phyloP scores from a whole-genome alignment of 2,888 invertebrate genomes.

The Orgyia antiqua region DNA sequence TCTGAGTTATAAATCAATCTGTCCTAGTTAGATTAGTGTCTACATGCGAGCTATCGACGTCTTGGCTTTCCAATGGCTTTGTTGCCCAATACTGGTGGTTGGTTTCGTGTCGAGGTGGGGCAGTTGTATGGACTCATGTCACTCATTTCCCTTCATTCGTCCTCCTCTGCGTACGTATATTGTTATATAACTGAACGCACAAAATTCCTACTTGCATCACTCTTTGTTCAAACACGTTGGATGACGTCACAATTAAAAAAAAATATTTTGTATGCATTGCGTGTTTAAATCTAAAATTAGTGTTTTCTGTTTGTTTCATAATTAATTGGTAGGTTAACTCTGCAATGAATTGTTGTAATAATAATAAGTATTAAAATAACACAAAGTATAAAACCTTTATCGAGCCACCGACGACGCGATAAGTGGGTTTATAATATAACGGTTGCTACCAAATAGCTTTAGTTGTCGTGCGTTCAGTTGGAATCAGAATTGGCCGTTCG shows the following conservation, averaged over 20 bases:
- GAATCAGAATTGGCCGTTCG: slow-evolving; percentile 61
- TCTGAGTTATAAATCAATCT: slow-evolving; percentile 69
- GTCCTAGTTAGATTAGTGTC: slow-evolving; percentile 68
- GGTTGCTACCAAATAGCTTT: slow-evolving; percentile 40
- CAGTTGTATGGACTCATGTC: slow-evolving; percentile 25
- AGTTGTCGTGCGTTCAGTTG: slow-evolving; percentile 52
- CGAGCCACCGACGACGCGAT: slow-evolving; percentile 7
- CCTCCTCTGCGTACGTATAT: slow-evolving; percentile 35
- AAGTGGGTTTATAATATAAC: slow-evolving; percentile 24
- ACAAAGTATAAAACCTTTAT: background rate
- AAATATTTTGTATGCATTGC: too few species aligned
- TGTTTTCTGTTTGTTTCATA: too few species aligned
- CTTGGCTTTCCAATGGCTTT: slow-evolving; percentile 58
- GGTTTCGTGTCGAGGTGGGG: slow-evolving; percentile 31
- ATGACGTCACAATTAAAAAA: slow-evolving; percentile 44
- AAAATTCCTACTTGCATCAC: slow-evolving; percentile 44
- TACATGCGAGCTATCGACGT: slow-evolving; percentile 49
- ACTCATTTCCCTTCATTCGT: slow-evolving; percentile 30
- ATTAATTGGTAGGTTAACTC: too few species aligned
- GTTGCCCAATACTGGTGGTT: slow-evolving; percentile 57
- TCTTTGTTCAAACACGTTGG: slow-evolving; percentile 59
- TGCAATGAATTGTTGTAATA: too few species aligned
- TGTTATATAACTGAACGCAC: slow-evolving; percentile 49
- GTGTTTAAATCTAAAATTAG: too few species aligned
- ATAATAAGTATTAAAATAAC: background rate